Conservation (phyloP, 2,888 invertebrate genomes). For the Latrodectus hesperus region DNA sequence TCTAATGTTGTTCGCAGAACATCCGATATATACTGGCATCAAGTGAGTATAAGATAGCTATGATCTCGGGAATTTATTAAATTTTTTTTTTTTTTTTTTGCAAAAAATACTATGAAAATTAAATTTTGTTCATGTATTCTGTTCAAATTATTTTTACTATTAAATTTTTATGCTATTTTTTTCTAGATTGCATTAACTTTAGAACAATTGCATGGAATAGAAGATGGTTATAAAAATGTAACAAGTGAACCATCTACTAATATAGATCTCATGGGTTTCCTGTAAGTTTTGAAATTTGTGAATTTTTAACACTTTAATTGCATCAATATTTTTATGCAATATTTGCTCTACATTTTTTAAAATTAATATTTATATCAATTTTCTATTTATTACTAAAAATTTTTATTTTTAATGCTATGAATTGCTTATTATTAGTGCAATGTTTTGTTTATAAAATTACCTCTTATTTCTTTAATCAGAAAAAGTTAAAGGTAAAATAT, state of each 20-base stretch:
- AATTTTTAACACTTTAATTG: too few species aligned
- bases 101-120: background rate
- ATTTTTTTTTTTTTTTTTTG: background rate
- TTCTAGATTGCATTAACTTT: slow-evolving; percentile 80
- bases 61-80: background rate
- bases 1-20: slow-evolving; percentile 77
- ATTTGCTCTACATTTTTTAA: too few species aligned
- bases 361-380: too few species aligned
- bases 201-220: slow-evolving; percentile 85
- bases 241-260: slow-evolving; percentile 56
- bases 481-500: too few species aligned
- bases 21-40: slow-evolving; percentile 87
- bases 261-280: slow-evolving; percentile 66
- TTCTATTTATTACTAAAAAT: too few species aligned
- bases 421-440: too few species aligned
- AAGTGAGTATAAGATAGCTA: slow-evolving; percentile 77
- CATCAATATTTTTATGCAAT: too few species aligned
- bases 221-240: slow-evolving; percentile 83
- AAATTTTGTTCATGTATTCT: background rate
- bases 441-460: too few species aligned
- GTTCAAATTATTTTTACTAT: too few species aligned
- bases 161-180: background rate
- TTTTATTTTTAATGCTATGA: too few species aligned
- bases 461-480: too few species aligned
- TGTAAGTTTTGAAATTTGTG: slow-evolving; percentile 43